Evolutionary conservation across 2,888 invertebrate species (phyloP).

Genomic region (Pachliopta kotzebuea): DNA sequence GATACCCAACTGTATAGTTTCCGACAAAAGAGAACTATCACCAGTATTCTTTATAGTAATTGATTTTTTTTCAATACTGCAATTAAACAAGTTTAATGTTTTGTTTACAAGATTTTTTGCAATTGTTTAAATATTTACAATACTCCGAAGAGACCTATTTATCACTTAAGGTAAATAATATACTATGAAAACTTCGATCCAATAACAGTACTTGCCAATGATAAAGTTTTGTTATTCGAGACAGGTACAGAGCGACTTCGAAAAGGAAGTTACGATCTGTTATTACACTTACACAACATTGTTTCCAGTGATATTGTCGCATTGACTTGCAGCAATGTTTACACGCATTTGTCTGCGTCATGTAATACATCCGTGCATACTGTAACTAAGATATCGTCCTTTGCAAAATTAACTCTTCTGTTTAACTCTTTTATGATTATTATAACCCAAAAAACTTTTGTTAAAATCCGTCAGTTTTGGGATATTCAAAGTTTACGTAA

Average conservation of each 20-base stretch:
- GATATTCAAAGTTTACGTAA: too few relatives aligned
- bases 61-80: too few relatives aligned
- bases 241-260: conserved; percentile 26
- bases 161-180: conserved; percentile 5
- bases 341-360: conserved; percentile 1
- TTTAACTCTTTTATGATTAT: neutral
- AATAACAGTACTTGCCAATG: conserved; percentile 14
- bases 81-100: too few relatives aligned
- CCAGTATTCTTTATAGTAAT: too few relatives aligned
- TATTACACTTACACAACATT: conserved; percentile 28
- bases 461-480: too few relatives aligned
- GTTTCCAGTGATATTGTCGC: conserved; percentile 24
- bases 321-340: conserved; percentile 24
- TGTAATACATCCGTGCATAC: neutral
- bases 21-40: too few relatives aligned
- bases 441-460: neutral
- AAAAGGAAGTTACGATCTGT: conserved; percentile 22
- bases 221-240: conserved; percentile 28
- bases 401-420: neutral
- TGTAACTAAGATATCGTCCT: neutral
- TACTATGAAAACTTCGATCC: conserved; percentile 19
- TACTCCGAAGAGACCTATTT: neutral
- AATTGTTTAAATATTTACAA: neutral
- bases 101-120: neutral
- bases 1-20: too few relatives aligned